Percentiles rank a stretch among this genome's conserved stretches.
Conservation (phyloP, 2,797 vertebrate genomes). For the Capromys pilorides region DNA sequence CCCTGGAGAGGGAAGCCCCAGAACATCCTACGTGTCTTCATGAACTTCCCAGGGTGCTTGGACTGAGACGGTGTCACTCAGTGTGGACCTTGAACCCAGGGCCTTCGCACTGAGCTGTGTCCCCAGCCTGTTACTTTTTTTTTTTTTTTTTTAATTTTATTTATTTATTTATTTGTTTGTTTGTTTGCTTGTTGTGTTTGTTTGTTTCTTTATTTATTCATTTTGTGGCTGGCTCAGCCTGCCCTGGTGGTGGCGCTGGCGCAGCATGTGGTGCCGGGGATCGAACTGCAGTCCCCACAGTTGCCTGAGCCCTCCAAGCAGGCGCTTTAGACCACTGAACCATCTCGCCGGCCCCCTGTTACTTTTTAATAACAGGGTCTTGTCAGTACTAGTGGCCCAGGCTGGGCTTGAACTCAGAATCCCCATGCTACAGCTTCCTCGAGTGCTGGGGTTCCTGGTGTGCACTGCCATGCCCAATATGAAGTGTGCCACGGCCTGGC, state of each 20-base stretch:
- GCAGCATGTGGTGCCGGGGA: too few species aligned
- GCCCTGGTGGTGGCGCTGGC: too few species aligned
- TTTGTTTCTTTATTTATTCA: too few species aligned
- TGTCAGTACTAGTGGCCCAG: not conserved
- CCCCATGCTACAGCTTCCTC: not conserved
- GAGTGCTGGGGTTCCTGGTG: not conserved
- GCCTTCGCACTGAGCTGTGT: not conserved
- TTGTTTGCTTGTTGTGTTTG: too few species aligned
- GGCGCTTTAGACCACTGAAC: too few species aligned
- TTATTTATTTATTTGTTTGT: too few species aligned
- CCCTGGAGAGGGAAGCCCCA: not conserved
- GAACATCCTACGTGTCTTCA: rapidly evolving
- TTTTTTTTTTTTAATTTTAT: too few species aligned
- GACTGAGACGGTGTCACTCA: not conserved
- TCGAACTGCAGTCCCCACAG: too few species aligned
- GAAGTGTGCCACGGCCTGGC: rapidly evolving
- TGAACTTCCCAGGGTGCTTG: rapidly evolving
- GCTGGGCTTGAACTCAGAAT: not conserved
- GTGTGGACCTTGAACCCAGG: not conserved
- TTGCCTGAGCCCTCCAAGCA: too few species aligned
- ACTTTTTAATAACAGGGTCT: not conserved
- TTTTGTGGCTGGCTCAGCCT: too few species aligned
- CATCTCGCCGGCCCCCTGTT: too few species aligned
- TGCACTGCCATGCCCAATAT: not conserved
- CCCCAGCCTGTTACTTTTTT: not conserved